Conservation (phyloP, 2,797 vertebrate genomes). For the Tapera naevia region DNA sequence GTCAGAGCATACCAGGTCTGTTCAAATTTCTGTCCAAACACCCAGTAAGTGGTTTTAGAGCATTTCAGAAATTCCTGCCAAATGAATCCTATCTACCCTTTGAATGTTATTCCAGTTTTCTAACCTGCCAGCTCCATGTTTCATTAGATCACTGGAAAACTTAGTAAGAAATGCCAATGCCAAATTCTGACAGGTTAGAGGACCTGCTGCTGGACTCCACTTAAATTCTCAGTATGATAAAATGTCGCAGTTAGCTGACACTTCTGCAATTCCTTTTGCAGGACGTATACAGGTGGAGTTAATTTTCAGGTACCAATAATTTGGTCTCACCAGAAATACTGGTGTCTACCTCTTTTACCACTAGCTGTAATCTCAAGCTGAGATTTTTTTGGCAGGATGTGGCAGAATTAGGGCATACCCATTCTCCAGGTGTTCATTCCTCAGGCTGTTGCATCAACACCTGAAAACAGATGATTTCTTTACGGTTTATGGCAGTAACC, state of each 20-base stretch:
- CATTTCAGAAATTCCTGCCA: background rate
- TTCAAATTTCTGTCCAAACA: conserved; percentile 1
- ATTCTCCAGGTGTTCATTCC: rapidly evolving
- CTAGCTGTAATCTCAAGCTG: background rate
- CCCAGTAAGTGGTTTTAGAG: background rate
- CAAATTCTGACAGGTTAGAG: background rate
- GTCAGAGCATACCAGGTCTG: background rate
- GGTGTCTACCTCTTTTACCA: background rate
- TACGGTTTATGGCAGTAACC: background rate
- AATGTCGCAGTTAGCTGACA: background rate
- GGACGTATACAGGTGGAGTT: background rate
- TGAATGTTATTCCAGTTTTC: background rate
- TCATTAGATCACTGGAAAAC: background rate
- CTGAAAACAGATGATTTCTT: background rate
- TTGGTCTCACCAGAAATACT: background rate
- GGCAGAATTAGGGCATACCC: background rate
- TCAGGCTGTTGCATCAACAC: background rate
- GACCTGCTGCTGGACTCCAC: background rate
- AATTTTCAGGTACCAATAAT: background rate
- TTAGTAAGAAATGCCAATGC: background rate
- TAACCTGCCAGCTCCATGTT: background rate
- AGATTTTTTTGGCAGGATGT: background rate
- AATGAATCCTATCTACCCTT: background rate
- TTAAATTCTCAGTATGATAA: rapidly evolving
- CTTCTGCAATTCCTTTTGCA: background rate